A percentile compares a stretch with the other conserved stretches of the same genome.
Conservation (phyloP, 2,888 invertebrate genomes). For the Orthosia cruda region DNA sequence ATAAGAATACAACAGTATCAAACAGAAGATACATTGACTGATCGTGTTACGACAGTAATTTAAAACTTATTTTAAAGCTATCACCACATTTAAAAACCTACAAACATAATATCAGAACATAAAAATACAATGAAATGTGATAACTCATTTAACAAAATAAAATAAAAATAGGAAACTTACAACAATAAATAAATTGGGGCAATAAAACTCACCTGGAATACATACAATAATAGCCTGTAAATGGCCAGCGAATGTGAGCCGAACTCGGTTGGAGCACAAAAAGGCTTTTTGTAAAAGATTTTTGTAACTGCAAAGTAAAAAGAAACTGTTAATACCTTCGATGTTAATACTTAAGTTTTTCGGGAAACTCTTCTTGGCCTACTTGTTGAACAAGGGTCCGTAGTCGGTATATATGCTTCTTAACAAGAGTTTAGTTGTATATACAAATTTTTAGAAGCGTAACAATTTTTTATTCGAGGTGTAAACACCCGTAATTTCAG, state of each 20-base stretch:
- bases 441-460: not conserved
- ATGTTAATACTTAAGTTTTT: not conserved
- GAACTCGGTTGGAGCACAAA: conserved; percentile 91
- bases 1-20: no score
- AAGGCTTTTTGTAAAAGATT: conserved; percentile 90
- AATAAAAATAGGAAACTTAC: not conserved
- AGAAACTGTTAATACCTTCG: conserved; percentile 21
- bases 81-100: not conserved
- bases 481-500: not conserved
- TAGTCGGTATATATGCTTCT: not conserved
- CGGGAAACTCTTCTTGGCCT: not conserved
- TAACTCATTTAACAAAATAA: conserved; percentile 2
- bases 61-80: not conserved
- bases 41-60: not conserved
- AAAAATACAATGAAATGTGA: not conserved
- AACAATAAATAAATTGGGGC: conserved; percentile 6
- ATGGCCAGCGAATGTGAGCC: conserved; percentile 91
- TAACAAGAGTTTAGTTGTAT: conserved; percentile 8
- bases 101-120: not conserved
- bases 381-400: not conserved
- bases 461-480: no score
- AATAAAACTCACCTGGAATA: conserved; percentile 86
- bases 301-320: conserved; percentile 84
- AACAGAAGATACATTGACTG: not conserved
- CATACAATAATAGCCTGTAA: conserved; percentile 91